Conservation (phyloP, 1,140 invertebrate species). For the Aphaenogaster floridana region DNA sequence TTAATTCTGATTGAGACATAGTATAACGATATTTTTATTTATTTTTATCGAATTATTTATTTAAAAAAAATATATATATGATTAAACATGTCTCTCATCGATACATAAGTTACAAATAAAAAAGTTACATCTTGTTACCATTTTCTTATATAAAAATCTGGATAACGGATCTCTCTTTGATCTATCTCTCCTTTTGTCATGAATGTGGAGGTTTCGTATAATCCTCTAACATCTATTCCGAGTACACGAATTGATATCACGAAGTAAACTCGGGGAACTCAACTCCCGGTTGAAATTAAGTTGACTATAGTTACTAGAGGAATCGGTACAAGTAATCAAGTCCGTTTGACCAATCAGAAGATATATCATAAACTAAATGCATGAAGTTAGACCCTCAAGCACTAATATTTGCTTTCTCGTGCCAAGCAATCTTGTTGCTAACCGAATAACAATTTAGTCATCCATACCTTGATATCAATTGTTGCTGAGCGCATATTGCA, state of each 20-base stretch:
- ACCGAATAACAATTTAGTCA: neutral
- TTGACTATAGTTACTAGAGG: conserved; percentile 46
- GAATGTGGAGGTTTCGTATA: neutral
- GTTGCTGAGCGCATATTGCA: neutral
- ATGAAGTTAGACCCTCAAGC: neutral
- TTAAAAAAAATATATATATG: neutral
- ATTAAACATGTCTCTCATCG: conserved; percentile 5
- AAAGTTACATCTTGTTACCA: neutral
- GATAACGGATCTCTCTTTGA: neutral
- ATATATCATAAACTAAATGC: conserved; percentile 26
- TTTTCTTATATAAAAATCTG: neutral
- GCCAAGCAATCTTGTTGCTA: conserved; percentile 12
- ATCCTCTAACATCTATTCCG: conserved; percentile 31
- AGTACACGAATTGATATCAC: conserved; percentile 27
- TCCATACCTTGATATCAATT: neutral
- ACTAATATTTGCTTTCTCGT: neutral
- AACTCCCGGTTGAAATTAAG: conserved; percentile 49
- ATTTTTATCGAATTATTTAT: neutral
- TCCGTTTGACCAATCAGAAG: conserved; percentile 26
- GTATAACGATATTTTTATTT: neutral
- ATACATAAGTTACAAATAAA: neutral
- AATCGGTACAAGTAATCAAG: conserved; percentile 50
- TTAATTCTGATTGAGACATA: neutral
- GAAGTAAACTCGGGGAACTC: conserved; percentile 35
- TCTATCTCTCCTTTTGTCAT: neutral